phyloP scores from a whole-genome alignment of 2,888 invertebrate species.

The Lepidocyrtoides sp. region DNA sequence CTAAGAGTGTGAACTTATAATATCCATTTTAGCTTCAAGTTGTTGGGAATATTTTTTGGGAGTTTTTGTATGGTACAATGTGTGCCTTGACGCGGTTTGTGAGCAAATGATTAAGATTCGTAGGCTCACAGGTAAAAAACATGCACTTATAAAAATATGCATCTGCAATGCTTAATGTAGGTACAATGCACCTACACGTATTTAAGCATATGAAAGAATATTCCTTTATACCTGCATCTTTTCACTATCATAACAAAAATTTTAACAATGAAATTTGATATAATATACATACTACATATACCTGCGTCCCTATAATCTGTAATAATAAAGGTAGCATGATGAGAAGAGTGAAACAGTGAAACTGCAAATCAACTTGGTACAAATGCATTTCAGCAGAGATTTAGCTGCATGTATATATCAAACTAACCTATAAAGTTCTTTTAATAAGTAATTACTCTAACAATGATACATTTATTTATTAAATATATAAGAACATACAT shows the following conservation, averaged over 20 bases:
- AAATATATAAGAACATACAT: background rate
- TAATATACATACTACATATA: too few relatives aligned
- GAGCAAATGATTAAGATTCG: constrained; percentile 55
- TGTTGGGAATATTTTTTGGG: background rate
- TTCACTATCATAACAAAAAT: constrained; percentile 15
- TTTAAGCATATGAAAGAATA: background rate
- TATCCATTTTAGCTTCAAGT: constrained; percentile 26
- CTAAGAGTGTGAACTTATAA: constrained; percentile 24
- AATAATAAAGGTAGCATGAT: too few relatives aligned
- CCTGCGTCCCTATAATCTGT: too few relatives aligned
- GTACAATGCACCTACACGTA: background rate
- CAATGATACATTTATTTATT: too few relatives aligned
- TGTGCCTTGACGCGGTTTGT: constrained; percentile 55
- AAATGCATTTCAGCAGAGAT: background rate
- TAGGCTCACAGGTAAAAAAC: constrained; percentile 23
- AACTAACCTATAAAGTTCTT: too few relatives aligned
- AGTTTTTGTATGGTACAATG: constrained; percentile 16
- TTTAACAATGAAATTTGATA: background rate
- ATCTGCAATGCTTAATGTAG: background rate
- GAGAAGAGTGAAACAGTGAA: constrained; percentile 24
- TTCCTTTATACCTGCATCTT: background rate
- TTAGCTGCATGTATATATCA: too few relatives aligned
- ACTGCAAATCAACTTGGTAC: constrained; percentile 30
- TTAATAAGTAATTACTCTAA: too few relatives aligned
- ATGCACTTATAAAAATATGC: background rate